phyloP scores from a whole-genome alignment of 2,888 invertebrate species.

The Cryptocephalus primarius region DNA sequence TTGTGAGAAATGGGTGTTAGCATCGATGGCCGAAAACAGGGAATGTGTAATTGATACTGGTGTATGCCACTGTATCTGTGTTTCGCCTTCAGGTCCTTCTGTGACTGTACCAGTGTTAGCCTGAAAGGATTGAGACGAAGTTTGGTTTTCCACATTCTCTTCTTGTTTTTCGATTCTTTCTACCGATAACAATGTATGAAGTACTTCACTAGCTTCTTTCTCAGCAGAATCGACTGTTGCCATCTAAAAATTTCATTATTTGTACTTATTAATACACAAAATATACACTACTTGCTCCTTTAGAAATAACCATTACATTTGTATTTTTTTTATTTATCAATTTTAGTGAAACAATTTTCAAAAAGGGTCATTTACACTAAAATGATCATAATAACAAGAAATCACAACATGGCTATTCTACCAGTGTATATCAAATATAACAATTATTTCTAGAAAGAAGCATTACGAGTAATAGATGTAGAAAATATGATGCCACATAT shows the following conservation, averaged over 20 bases:
- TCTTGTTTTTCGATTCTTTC: conserved; percentile 50
- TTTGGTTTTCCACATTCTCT: conserved; percentile 25
- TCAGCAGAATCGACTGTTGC: conserved; percentile 49
- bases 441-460: neutral
- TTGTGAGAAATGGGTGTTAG: conserved; percentile 31
- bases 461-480: neutral
- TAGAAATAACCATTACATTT: neutral
- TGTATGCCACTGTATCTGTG: conserved; percentile 52
- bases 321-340: no score
- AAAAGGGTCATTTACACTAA: no score
- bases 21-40: conserved; percentile 34
- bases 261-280: neutral
- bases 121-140: conserved; percentile 28
- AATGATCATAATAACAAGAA: no score
- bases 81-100: conserved; percentile 27
- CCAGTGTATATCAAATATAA: neutral
- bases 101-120: conserved; percentile 20
- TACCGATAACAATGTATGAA: conserved; percentile 54
- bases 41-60: conserved; percentile 42
- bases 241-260: conserved; percentile 3
- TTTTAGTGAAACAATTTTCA: no score
- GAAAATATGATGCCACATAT: neutral
- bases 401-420: no score
- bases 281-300: neutral
- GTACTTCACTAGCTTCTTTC: conserved; percentile 60